phyloP scores from a whole-genome alignment of 1,140 invertebrate genomes.

The Drosophila tropicalis region DNA sequence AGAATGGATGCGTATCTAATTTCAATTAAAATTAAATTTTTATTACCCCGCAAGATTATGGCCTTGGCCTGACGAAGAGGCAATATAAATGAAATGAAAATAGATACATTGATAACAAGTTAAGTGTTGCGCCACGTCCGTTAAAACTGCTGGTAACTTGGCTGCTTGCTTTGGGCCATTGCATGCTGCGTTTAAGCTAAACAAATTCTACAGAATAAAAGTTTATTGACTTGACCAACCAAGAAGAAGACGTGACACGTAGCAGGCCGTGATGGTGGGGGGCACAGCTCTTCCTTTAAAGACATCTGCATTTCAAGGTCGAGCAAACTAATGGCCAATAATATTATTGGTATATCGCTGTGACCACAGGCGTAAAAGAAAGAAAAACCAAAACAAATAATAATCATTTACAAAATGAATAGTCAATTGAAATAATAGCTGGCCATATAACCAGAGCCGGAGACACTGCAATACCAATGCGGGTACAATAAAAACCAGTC shows the following conservation, averaged over 20 bases:
- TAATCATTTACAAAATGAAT: conserved; percentile 53
- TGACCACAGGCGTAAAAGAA: conserved; percentile 24
- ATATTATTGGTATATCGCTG: conserved; percentile 44
- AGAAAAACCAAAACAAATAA: conserved; percentile 38
- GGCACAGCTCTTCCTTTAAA: conserved; percentile 5
- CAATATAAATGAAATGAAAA: conserved; percentile 71
- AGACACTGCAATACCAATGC: conserved; percentile 19
- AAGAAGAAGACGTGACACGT: conserved; percentile 34
- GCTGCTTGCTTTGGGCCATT: background rate
- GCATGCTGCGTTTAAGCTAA: conserved; percentile 10
- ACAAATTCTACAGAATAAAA: conserved; percentile 59
- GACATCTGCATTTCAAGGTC: conserved; percentile 54
- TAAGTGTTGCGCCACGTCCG: conserved; percentile 47
- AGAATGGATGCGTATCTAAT: conserved; percentile 55
- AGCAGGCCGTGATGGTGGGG: conserved; percentile 5
- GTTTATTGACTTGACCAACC: conserved; percentile 63
- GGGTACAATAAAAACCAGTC: conserved; percentile 44
- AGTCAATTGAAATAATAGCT: conserved; percentile 69
- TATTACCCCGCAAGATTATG: conserved; percentile 48
- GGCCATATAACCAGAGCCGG: conserved; percentile 29
- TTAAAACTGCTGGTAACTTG: conserved; percentile 29
- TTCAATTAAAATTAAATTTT: conserved; percentile 69
- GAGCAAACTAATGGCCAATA: conserved; percentile 26
- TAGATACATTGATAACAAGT: conserved; percentile 76
- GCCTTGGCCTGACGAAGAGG: conserved; percentile 13